phyloP scores from a whole-genome alignment of 1,140 invertebrate genomes.

The Drosophila prosaltans region DNA sequence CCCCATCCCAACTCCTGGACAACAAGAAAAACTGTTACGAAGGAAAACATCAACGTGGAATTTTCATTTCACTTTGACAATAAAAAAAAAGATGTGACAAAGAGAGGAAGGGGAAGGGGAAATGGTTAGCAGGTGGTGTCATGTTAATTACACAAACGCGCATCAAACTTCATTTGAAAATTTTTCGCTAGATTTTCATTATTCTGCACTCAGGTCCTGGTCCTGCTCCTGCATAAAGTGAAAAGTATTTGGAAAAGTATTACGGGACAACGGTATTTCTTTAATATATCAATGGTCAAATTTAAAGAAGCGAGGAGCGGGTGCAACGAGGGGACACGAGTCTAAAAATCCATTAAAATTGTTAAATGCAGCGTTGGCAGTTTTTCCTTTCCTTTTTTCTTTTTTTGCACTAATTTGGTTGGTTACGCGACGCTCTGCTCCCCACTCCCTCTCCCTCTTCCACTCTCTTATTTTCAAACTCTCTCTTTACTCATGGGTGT shows the following conservation, averaged over 20 bases:
- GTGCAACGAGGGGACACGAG: neutral
- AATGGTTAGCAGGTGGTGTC: neutral
- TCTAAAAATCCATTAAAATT: constrained; percentile 72
- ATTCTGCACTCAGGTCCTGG: neutral
- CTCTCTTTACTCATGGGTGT: constrained; percentile 15
- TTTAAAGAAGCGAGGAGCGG: constrained; percentile 48
- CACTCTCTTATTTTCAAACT: neutral
- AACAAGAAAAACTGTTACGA: constrained; percentile 22
- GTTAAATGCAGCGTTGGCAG: constrained; percentile 76
- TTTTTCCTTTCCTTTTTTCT: constrained; percentile 42
- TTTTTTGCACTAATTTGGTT: constrained; percentile 74
- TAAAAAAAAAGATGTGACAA: constrained; percentile 61
- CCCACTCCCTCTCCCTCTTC: neutral
- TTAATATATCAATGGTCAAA: constrained; percentile 29
- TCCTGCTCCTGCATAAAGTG: neutral
- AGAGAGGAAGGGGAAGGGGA: neutral
- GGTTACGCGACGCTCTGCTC: constrained; percentile 21
- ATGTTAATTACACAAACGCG: constrained; percentile 18
- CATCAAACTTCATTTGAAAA: constrained; percentile 10
- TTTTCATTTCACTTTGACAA: constrained; percentile 74
- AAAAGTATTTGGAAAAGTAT: neutral
- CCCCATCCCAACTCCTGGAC: neutral
- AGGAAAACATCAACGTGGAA: constrained; percentile 64
- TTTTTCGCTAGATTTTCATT: constrained; percentile 3
- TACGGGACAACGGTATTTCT: neutral